phyloP scores from a whole-genome alignment of 92 coral and sea anemone genomes.

The Epizoanthus stellaris region DNA sequence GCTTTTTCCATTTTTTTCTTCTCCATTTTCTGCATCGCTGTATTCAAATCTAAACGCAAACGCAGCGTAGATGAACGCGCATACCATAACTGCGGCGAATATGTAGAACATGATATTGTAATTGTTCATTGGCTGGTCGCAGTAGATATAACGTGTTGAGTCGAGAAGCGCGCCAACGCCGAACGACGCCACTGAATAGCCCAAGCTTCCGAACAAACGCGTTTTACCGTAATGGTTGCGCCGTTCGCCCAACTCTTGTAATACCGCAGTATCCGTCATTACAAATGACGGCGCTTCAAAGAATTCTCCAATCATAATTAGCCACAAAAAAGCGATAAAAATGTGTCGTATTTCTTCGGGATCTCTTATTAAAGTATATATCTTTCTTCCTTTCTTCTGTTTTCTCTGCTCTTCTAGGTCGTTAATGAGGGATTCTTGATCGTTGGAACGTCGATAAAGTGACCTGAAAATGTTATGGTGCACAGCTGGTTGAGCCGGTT shows the following conservation, averaged over 20 bases:
- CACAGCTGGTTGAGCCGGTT: background rate
- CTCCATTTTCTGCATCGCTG: constrained; percentile 43
- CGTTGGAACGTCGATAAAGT: background rate
- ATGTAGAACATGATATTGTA: constrained; percentile 86
- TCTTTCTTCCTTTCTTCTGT: background rate
- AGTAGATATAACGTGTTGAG: constrained; percentile 79
- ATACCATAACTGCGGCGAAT: constrained; percentile 81
- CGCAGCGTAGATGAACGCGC: constrained; percentile 77
- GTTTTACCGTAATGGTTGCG: constrained; percentile 94
- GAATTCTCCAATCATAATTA: constrained; percentile 88
- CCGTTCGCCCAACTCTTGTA: constrained; percentile 88
- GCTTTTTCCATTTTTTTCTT: constrained; percentile 23
- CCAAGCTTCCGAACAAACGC: constrained; percentile 89
- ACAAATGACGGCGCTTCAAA: constrained; percentile 97
- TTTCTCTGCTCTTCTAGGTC: background rate
- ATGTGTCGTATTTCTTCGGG: constrained; percentile 70
- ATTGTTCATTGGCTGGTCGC: constrained; percentile 86
- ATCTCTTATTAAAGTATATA: constrained; percentile 64
- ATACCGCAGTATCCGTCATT: constrained; percentile 89
- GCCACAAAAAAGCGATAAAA: constrained; percentile 72
- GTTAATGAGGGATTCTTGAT: background rate
- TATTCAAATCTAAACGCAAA: constrained; percentile 81
- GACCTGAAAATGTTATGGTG: background rate
- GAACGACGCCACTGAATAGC: constrained; percentile 91
- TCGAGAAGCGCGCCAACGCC: constrained; percentile 93